Evolutionary conservation across 2,113 vertebrate species (phyloP).

Genomic region (Telmatochromis brachygnathus): DNA sequence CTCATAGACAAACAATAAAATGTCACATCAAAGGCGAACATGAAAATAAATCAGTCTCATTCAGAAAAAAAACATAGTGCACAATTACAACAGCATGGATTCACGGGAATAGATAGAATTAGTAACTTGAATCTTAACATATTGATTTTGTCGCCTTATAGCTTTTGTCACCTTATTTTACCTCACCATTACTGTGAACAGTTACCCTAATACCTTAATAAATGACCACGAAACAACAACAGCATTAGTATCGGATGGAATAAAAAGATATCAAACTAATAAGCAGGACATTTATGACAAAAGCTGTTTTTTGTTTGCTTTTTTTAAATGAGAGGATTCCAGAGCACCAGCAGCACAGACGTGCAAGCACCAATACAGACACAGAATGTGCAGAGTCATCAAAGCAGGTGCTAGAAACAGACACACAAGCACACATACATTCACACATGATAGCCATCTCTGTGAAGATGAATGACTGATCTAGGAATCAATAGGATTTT

Average conservation of each 20-base stretch:
- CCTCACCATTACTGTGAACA: not conserved
- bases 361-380: not conserved
- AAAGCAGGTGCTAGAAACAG: constrained; percentile 1
- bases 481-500: not conserved
- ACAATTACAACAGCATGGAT: not conserved
- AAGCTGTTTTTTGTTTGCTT: not conserved
- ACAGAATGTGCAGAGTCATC: constrained; percentile 49
- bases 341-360: not conserved
- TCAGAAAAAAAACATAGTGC: not conserved
- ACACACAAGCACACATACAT: not conserved
- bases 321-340: not conserved
- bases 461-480: not conserved
- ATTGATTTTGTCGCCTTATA: not conserved
- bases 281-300: not conserved
- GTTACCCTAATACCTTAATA: not conserved
- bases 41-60: not conserved
- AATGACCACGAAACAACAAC: not conserved
- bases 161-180: not conserved
- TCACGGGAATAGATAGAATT: not conserved
- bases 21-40: not conserved
- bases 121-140: not conserved
- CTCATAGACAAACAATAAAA: not conserved
- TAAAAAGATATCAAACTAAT: not conserved
- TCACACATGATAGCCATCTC: not conserved
- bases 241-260: not conserved